Evolutionary conservation across 2,888 invertebrate species (phyloP), one percentile per base, ranked within the genome.

Genomic region (Dilophus febrilis): DNA sequence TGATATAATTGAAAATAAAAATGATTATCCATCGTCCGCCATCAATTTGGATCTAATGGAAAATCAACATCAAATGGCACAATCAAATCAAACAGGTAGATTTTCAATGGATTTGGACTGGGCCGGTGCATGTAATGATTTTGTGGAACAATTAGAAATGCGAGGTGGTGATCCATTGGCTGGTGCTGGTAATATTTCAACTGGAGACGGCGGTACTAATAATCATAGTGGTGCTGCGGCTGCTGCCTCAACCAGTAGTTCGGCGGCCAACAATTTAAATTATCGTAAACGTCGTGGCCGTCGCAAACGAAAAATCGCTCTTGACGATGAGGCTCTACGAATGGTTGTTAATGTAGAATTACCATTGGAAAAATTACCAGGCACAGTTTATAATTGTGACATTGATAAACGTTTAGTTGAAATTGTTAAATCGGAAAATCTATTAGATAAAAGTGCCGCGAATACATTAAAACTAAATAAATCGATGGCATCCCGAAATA

Each of bases 51-150:
- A 4, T 4, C 8, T 4, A 6, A 4, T 22, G 22, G 22, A 22
- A 22, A 22, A 6, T 6, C 4, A 6, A 22, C 33, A 64, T 64
- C 14, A 66, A 66, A 53, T 64, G 63, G 42, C 61, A 61, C 48
- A 61, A 61, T 45, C 63, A 62, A 49, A 65, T 14, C 41, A 40
- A 11, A 40, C 49, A 17, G 46, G 49, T 42, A n/a, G n/a, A n/a
- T n/a, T n/a, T n/a, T n/a, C n/a, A n/a, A n/a, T n/a, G n/a, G 37
- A 52, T 7, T 42, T 42, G 18, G 49, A 48, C 51, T 85, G 83
- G 74, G 69, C 71, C 37, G 74, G 66, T 52, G 72, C 82, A 14
- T 84, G 83, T 61, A 81, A 83, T 58, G 77, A 68, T 59, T 81
- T 85, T 55, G 71, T 84, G 59, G 78, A 82, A 55, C 81, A 84